Evolutionary conservation across 2,113 vertebrate species (phyloP).

Genomic region (Jaculus jaculus): DNA sequence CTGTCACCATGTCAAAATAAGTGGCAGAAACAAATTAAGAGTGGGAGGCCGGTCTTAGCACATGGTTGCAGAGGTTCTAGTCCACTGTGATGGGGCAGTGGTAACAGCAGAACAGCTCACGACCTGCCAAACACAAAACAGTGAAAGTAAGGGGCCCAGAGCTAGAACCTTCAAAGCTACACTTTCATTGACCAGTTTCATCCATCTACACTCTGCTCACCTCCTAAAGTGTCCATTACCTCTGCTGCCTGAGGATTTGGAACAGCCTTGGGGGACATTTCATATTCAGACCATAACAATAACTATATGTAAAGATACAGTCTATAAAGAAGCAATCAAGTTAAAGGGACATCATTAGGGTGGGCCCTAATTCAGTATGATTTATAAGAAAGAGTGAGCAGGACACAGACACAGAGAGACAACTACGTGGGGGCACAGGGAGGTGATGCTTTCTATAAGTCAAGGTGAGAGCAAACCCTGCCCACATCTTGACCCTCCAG

Average conservation of each 20-base stretch:
- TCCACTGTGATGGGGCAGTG: too few species aligned
- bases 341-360: neutral
- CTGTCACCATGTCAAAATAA: too few species aligned
- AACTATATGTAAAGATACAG: neutral
- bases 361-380: neutral
- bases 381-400: neutral
- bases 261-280: neutral
- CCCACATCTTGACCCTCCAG: neutral
- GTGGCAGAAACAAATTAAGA: too few species aligned
- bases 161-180: neutral
- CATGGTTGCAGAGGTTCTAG: too few species aligned
- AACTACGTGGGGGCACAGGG: neutral
- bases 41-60: too few species aligned
- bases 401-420: neutral
- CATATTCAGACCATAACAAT: neutral
- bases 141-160: neutral
- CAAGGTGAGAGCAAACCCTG: too few species aligned
- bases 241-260: neutral
- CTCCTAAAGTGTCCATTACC: neutral
- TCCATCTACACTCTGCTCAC: neutral
- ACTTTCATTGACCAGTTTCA: neutral
- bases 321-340: neutral
- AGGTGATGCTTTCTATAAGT: neutral
- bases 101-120: too few species aligned
- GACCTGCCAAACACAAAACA: too few species aligned